Evolutionary conservation across 2,797 vertebrate genomes (phyloP).

Genomic region (Halcyon badia): DNA sequence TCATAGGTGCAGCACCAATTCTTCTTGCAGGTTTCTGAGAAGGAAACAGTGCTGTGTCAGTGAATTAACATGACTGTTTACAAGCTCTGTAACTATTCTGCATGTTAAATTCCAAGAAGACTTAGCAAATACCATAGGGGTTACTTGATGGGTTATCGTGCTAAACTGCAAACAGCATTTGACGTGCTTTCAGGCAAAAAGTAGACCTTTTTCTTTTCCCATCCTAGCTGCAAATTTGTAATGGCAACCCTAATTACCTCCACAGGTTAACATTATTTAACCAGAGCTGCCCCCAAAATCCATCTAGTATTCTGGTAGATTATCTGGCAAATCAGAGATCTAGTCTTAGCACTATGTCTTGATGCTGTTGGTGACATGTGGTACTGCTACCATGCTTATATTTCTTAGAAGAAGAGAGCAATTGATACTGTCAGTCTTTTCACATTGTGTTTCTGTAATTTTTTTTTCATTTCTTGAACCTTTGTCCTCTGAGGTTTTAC

Average conservation of each 20-base stretch:
- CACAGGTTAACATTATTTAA: background rate
- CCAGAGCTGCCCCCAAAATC: background rate
- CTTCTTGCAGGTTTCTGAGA: rapidly evolving
- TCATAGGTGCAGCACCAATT: background rate
- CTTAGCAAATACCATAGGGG: constrained; percentile 24
- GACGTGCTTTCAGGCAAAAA: background rate
- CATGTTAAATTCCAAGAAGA: constrained; percentile 28
- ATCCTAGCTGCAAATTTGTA: background rate
- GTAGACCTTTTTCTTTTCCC: background rate
- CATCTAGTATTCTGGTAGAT: background rate
- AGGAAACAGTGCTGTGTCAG: background rate
- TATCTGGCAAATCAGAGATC: background rate
- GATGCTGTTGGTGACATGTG: background rate
- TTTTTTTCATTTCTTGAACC: background rate
- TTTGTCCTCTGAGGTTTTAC: background rate
- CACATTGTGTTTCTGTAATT: background rate
- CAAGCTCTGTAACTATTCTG: background rate
- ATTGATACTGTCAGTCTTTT: background rate
- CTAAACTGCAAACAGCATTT: constrained; percentile 14
- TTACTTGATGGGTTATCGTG: constrained; percentile 30
- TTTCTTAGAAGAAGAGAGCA: rapidly evolving
- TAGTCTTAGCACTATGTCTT: background rate
- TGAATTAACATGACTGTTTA: constrained; percentile 21
- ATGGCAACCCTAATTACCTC: background rate
- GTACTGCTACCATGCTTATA: background rate